phyloP scores from a whole-genome alignment of 1,140 invertebrate genomes.

The Vanessa atalanta region DNA sequence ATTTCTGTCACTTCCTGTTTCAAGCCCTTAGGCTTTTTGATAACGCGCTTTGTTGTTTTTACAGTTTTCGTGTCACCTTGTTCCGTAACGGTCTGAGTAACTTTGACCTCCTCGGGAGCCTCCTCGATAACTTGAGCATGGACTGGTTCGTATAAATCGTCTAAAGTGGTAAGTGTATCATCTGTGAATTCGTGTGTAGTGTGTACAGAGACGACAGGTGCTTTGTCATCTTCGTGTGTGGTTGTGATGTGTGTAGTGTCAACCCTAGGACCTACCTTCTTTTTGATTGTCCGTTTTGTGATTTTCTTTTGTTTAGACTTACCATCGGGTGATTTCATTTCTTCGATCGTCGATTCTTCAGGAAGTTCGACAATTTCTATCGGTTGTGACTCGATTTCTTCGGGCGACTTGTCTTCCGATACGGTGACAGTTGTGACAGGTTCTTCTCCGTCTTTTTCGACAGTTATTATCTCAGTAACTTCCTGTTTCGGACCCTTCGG shows the following conservation, averaged over 20 bases:
- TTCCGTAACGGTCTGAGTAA: conserved; percentile 39
- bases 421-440: too few species aligned
- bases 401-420: too few species aligned
- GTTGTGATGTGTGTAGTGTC: conserved; percentile 67
- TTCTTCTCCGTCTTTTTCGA: too few species aligned
- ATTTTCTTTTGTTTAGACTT: too few species aligned
- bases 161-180: too few species aligned
- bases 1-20: conserved; percentile 53
- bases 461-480: too few species aligned
- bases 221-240: conserved; percentile 59
- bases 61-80: neutral
- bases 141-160: too few species aligned
- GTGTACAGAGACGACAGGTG: conserved; percentile 30
- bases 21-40: conserved; percentile 47
- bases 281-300: too few species aligned
- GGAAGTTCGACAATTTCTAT: too few species aligned
- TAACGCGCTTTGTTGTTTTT: conserved; percentile 65
- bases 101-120: conserved; percentile 55
- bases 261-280: conserved; percentile 45
- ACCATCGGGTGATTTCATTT: too few species aligned
- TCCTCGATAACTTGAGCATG: neutral
- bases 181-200: conserved; percentile 31
- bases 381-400: too few species aligned
- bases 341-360: neutral
- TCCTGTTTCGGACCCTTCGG: too few species aligned